These are phyloP conservation scores for Julus scanicus DNA, from an alignment of 2,888 invertebrate genomes.

Conservation along the genomic window DNA sequence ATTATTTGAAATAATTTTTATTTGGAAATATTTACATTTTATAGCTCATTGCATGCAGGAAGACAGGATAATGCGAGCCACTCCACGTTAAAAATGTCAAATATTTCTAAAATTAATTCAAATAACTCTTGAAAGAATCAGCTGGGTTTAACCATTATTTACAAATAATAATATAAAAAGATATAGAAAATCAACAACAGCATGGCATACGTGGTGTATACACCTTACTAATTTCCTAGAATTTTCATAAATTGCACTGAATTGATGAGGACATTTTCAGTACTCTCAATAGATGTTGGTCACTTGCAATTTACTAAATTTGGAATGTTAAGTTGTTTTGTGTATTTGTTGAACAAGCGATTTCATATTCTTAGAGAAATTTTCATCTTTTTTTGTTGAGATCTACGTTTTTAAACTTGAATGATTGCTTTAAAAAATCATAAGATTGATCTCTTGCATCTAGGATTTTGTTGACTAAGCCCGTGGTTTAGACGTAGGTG, in stretches of 20 bases:
- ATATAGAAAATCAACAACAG: conserved; percentile 7
- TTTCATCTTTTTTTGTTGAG: too few species aligned
- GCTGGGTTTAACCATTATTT: neutral
- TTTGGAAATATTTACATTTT: conserved; percentile 6
- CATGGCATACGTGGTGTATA: neutral
- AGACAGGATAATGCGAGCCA: neutral
- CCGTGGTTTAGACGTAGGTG: conserved; percentile 68
- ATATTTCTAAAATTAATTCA: neutral
- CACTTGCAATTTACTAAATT: neutral
- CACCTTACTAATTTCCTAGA: neutral
- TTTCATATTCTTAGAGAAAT: neutral
- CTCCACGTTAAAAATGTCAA: neutral
- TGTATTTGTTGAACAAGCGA: neutral
- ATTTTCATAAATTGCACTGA: neutral
- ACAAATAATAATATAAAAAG: conserved; percentile 44
- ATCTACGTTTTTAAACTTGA: too few species aligned
- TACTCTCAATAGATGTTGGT: neutral
- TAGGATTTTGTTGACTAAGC: conserved; percentile 64
- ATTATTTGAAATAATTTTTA: neutral
- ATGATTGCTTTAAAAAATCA: too few species aligned
- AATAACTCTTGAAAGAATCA: neutral
- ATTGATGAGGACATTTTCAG: too few species aligned
- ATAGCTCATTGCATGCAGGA: neutral
- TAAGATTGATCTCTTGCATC: neutral
- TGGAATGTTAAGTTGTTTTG: neutral